These are phyloP conservation scores for Himalopsyche anomala DNA, from an alignment of 2,888 invertebrate species.

Conservation along the genomic window DNA sequence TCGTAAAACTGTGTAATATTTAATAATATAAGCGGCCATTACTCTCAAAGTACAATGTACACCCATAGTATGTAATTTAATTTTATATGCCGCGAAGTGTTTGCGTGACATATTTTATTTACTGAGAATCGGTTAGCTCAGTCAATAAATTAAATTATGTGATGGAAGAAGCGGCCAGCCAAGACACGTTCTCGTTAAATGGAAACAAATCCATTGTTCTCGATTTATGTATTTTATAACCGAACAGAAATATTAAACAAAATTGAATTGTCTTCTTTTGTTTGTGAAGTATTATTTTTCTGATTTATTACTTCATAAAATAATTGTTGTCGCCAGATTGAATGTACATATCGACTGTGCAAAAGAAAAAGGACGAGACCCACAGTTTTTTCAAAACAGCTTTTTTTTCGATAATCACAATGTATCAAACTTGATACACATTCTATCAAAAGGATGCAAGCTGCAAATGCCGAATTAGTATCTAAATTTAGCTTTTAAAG, in stretches of 20 bases:
- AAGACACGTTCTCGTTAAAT: background rate
- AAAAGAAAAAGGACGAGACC: too few relatives aligned
- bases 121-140: too few relatives aligned
- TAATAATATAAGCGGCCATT: background rate
- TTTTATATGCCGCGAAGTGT: background rate
- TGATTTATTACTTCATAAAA: background rate
- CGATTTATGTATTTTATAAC: too few relatives aligned
- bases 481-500: too few relatives aligned
- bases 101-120: too few relatives aligned
- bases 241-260: background rate
- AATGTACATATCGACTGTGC: too few relatives aligned
- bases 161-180: background rate
- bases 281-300: background rate
- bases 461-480: too few relatives aligned
- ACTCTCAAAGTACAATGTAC: background rate
- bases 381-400: too few relatives aligned
- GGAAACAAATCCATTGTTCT: slow-evolving; percentile 1
- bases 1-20: background rate
- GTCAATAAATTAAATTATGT: background rate
- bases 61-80: background rate
- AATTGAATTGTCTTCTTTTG: background rate
- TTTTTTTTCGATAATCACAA: too few relatives aligned
- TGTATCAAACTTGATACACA: too few relatives aligned
- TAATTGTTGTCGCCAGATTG: background rate
- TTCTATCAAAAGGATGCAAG: too few relatives aligned